Evolutionary conservation across 2,888 invertebrate genomes (phyloP).

Genomic region (Orgyia antiqua): DNA sequence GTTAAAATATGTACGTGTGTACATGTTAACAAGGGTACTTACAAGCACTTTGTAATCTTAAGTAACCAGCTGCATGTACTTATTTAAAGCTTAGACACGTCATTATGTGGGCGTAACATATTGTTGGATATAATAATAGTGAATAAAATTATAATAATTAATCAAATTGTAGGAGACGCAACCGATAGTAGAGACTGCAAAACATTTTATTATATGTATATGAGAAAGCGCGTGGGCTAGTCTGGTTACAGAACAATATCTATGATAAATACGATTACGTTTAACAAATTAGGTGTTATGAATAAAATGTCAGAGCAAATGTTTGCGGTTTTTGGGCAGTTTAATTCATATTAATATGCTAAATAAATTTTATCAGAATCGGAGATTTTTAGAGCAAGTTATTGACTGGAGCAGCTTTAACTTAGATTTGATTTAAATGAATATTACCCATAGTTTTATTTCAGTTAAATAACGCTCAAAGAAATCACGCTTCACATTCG

Average conservation of each 20-base stretch:
- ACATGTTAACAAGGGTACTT: neutral
- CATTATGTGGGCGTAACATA: constrained; percentile 24
- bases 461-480: too few species aligned
- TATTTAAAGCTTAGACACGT: constrained; percentile 10
- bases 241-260: constrained; percentile 30
- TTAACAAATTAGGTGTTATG: constrained; percentile 39
- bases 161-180: constrained; percentile 40
- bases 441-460: too few species aligned
- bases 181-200: constrained; percentile 20
- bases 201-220: constrained; percentile 27
- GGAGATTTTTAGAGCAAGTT: too few species aligned
- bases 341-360: too few species aligned
- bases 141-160: constrained; percentile 49
- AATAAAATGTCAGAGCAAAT: too few species aligned
- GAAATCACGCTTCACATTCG: too few species aligned
- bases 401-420: too few species aligned
- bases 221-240: constrained; percentile 50
- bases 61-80: constrained; percentile 14
- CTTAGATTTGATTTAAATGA: too few species aligned
- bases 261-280: constrained; percentile 34
- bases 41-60: constrained; percentile 9
- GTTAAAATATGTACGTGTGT: neutral
- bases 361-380: too few species aligned
- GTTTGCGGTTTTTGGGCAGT: too few species aligned
- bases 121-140: constrained; percentile 25